Conservation (phyloP, 2,113 vertebrate species). For the Zapus hudsonius region DNA sequence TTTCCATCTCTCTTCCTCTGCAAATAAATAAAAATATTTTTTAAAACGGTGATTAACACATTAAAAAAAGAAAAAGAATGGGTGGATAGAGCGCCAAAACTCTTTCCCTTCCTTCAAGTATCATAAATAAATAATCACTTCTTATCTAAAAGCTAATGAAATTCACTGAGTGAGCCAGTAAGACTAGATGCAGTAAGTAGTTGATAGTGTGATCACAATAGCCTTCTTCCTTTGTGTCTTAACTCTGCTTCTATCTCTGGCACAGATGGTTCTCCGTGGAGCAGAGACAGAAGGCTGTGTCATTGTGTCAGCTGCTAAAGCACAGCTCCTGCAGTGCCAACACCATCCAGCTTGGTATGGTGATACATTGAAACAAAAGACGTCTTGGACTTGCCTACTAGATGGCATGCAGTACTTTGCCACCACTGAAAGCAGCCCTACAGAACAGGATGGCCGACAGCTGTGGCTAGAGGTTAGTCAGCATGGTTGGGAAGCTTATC, state of each 20-base stretch:
- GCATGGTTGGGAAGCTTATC: background rate
- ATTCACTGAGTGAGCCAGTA: conserved; percentile 12
- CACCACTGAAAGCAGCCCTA: conserved; percentile 94
- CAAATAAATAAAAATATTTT: no score
- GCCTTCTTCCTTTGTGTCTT: background rate
- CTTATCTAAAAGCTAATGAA: conserved; percentile 5
- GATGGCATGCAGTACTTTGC: conserved; percentile 99
- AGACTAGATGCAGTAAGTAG: background rate
- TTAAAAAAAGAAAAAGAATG: background rate
- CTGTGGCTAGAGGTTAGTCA: conserved; percentile 94
- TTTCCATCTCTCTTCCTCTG: no score
- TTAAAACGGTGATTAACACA: no score
- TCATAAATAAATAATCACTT: conserved; percentile 3
- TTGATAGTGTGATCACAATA: background rate
- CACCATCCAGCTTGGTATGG: conserved; percentile 97
- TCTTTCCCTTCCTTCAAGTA: background rate
- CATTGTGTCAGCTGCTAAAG: conserved; percentile 96
- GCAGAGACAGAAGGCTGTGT: conserved; percentile 97
- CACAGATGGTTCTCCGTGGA: conserved; percentile 96
- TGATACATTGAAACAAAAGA: conserved; percentile 97
- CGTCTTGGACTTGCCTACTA: conserved; percentile 96
- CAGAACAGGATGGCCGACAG: conserved; percentile 93
- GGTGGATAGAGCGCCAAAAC: conserved; percentile 5
- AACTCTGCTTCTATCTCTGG: background rate
- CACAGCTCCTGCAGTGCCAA: conserved; percentile 97